Evolutionary conservation across 2,888 invertebrate genomes (phyloP).

Genomic region (Metalampra italica): DNA sequence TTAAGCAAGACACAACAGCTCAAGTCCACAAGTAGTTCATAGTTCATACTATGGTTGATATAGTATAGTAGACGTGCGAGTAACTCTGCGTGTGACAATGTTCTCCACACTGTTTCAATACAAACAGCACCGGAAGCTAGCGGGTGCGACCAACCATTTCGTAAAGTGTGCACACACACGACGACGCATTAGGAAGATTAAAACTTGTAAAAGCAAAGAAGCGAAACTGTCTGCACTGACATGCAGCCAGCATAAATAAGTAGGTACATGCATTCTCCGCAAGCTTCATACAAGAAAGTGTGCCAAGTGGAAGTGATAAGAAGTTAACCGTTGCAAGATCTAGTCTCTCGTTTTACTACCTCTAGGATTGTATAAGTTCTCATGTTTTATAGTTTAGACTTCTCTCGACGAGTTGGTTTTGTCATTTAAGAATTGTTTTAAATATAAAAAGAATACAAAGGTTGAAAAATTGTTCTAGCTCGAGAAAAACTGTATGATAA

Average conservation of each 20-base stretch:
- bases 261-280: conserved; percentile 13
- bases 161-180: conserved; percentile 48
- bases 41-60: neutral
- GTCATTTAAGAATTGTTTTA: too few relatives aligned
- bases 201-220: conserved; percentile 69
- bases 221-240: conserved; percentile 31
- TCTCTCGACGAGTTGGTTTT: neutral
- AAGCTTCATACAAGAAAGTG: conserved; percentile 14
- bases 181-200: conserved; percentile 74
- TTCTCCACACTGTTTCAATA: conserved; percentile 33
- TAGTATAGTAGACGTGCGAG: neutral
- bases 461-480: too few relatives aligned
- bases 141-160: conserved; percentile 47
- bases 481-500: neutral
- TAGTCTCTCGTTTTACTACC: neutral
- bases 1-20: too few relatives aligned
- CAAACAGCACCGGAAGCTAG: conserved; percentile 40
- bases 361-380: neutral
- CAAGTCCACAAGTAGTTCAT: too few relatives aligned
- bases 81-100: neutral
- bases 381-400: neutral
- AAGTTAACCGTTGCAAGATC: conserved; percentile 4
- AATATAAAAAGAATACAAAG: too few relatives aligned
- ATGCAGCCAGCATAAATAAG: conserved; percentile 18
- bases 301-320: conserved; percentile 17